These are phyloP conservation scores for Stenurella melanura DNA, from an alignment of 2,888 invertebrate species.

Conservation along the genomic window DNA sequence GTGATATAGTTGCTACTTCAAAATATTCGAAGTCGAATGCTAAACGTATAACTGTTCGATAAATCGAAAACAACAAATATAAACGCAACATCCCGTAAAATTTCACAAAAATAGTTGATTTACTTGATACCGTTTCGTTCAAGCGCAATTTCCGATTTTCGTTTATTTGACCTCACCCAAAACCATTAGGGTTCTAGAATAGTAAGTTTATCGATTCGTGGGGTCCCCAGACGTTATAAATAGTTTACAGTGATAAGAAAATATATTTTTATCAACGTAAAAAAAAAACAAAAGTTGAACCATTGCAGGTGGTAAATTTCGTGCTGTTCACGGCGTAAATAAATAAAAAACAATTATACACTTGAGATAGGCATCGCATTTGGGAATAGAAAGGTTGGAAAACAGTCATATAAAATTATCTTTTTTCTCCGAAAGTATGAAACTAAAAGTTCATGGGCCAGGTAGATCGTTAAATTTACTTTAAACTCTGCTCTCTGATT, in stretches of 20 bases:
- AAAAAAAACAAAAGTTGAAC: conserved; percentile 19
- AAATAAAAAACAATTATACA: conserved; percentile 13
- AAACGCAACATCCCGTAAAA: background rate
- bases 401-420: conserved; percentile 4
- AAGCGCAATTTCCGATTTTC: conserved; percentile 34
- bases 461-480: background rate
- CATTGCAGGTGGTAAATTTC: background rate
- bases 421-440: background rate
- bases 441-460: conserved; percentile 8
- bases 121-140: background rate
- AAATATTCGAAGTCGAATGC: too few relatives aligned
- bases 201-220: conserved; percentile 24
- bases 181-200: conserved; percentile 30
- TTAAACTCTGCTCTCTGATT: background rate
- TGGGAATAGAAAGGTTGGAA: conserved; percentile 16
- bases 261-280: conserved; percentile 8
- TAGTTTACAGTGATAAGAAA: conserved; percentile 26
- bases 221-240: conserved; percentile 12
- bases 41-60: too few relatives aligned
- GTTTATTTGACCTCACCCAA: conserved; percentile 24
- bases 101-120: conserved; percentile 12
- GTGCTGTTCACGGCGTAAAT: conserved; percentile 5
- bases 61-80: too few relatives aligned
- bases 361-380: background rate
- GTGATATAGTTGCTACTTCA: too few relatives aligned